Conservation (phyloP, 2,888 invertebrate genomes). For the Auanema sp. region DNA sequence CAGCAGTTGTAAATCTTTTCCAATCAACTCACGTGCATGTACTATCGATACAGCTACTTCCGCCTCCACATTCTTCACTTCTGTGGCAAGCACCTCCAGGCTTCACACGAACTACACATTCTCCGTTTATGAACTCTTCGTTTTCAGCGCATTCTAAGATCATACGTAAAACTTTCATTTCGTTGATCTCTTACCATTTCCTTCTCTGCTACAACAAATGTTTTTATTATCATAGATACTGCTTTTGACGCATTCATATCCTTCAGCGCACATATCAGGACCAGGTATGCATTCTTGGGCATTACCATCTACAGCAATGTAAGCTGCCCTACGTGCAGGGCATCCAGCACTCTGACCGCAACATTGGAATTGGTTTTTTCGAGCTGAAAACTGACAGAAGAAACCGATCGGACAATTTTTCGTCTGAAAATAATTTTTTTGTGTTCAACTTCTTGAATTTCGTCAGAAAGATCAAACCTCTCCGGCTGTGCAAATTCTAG, state of each 20-base stretch:
- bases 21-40: constrained; percentile 33
- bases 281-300: constrained; percentile 42
- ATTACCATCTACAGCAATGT: constrained; percentile 42
- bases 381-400: constrained; percentile 47
- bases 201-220: constrained; percentile 44
- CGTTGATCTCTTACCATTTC: constrained; percentile 17
- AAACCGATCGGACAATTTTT: constrained; percentile 44
- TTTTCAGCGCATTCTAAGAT: constrained; percentile 34
- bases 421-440: constrained; percentile 7
- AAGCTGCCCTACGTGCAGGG: constrained; percentile 40
- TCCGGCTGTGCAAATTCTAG: constrained; percentile 42
- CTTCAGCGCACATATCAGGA: constrained; percentile 42
- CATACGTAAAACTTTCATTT: too few relatives aligned
- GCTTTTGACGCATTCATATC: constrained; percentile 43
- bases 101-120: constrained; percentile 32
- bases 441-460: neutral
- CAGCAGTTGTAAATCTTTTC: neutral
- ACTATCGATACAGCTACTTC: constrained; percentile 30
- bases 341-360: constrained; percentile 50
- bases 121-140: constrained; percentile 36
- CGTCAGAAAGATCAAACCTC: constrained; percentile 13
- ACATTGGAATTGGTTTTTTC: constrained; percentile 45
- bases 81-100: constrained; percentile 36
- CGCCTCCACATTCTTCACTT: constrained; percentile 42
- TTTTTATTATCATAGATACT: constrained; percentile 34